phyloP scores from a whole-genome alignment of 2,797 vertebrate genomes.

The Pitangus sulphuratus region DNA sequence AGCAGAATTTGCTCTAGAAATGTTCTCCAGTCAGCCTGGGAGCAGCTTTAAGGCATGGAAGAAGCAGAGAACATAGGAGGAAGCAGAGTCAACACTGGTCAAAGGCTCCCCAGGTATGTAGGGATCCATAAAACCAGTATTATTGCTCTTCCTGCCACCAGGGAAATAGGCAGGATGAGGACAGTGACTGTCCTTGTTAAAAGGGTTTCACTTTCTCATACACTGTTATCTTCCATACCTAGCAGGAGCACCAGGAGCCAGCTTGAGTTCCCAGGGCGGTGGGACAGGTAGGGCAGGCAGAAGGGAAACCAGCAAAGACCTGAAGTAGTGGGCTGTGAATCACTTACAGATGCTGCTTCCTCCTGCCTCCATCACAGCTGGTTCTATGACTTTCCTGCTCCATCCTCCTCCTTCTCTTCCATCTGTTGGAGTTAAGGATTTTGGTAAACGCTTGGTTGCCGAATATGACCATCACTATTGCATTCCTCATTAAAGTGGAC shows the following conservation, averaged over 20 bases:
- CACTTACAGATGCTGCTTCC: not conserved
- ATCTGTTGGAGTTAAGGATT: not conserved
- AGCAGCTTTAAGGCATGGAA: not conserved
- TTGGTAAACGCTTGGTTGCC: not conserved
- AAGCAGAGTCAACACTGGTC: not conserved
- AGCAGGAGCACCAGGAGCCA: not conserved
- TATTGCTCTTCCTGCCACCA: not conserved
- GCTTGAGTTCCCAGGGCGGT: not conserved
- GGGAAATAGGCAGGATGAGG: not conserved
- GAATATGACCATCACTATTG: not conserved
- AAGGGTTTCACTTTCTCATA: not conserved
- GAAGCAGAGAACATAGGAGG: not conserved
- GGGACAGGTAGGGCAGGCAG: not conserved
- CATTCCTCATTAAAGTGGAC: not conserved
- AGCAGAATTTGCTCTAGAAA: not conserved
- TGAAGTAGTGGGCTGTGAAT: not conserved
- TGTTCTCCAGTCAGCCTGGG: not conserved
- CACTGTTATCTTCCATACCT: not conserved
- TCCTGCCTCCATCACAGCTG: not conserved
- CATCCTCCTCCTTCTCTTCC: not conserved
- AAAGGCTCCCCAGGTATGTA: not conserved
- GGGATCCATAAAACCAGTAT: not conserved
- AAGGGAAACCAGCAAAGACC: not conserved
- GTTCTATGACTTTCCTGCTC: not conserved
- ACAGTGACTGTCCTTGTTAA: not conserved